Evolutionary conservation across 2,888 invertebrate genomes (phyloP).

Genomic region (Plebejus anna): DNA sequence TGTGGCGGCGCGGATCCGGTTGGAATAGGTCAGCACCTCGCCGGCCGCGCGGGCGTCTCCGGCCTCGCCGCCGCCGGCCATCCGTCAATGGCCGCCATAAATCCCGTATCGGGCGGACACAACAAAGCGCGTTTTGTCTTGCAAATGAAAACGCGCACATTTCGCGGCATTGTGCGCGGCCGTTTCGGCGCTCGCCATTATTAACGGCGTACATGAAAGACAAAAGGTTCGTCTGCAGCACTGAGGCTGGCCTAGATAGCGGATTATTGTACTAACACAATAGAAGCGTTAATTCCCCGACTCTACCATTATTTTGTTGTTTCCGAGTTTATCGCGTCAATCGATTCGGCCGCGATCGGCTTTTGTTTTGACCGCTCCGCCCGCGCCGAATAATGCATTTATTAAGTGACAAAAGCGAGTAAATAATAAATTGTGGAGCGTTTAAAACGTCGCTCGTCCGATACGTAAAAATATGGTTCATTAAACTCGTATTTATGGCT

Average conservation of each 20-base stretch:
- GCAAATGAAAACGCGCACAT: slow-evolving; percentile 81
- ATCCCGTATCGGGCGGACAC: slow-evolving; percentile 79
- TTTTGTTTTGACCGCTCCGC: slow-evolving; percentile 46
- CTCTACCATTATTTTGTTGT: slow-evolving; percentile 77
- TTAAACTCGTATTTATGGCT: slow-evolving; percentile 10
- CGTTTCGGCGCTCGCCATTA: slow-evolving; percentile 80
- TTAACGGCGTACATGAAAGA: slow-evolving; percentile 80
- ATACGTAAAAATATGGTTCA: slow-evolving; percentile 9
- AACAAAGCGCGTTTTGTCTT: slow-evolving; percentile 80
- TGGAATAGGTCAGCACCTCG: slow-evolving; percentile 25
- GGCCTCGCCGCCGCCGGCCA: slow-evolving; percentile 27
- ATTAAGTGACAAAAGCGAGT: slow-evolving; percentile 18
- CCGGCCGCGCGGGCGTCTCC: neutral
- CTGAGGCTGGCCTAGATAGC: slow-evolving; percentile 80
- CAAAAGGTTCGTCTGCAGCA: slow-evolving; percentile 80
- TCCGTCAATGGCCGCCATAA: slow-evolving; percentile 62
- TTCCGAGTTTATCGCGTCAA: slow-evolving; percentile 76
- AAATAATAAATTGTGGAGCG: slow-evolving; percentile 2
- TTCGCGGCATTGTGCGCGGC: slow-evolving; percentile 80
- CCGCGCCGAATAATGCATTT: slow-evolving; percentile 40
- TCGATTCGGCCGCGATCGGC: slow-evolving; percentile 62
- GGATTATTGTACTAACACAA: slow-evolving; percentile 80
- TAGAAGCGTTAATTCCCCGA: slow-evolving; percentile 78
- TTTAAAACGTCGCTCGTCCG: slow-evolving; percentile 3
- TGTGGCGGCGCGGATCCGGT: neutral